Conservation (phyloP, 2,888 invertebrate genomes). For the Mythimna ferrago region DNA sequence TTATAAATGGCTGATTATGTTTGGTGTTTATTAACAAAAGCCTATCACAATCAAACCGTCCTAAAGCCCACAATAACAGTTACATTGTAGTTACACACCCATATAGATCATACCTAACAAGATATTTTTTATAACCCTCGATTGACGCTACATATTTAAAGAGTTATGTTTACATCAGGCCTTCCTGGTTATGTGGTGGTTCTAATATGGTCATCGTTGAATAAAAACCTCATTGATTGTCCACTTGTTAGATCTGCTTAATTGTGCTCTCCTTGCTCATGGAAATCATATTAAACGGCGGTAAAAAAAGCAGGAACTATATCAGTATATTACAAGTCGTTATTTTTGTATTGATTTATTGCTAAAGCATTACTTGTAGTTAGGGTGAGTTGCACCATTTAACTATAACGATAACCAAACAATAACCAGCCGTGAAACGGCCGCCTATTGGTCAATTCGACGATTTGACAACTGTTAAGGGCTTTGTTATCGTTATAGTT, state of each 20-base stretch:
- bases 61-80: slow-evolving; percentile 2
- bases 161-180: slow-evolving; percentile 35
- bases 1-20: too few species aligned
- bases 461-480: too few species aligned
- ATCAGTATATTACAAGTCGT: slow-evolving; percentile 17
- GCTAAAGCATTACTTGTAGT: not conserved
- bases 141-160: slow-evolving; percentile 52
- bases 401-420: too few species aligned
- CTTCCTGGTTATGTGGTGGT: slow-evolving; percentile 60
- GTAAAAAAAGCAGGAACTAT: slow-evolving; percentile 56
- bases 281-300: slow-evolving; percentile 41
- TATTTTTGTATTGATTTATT: slow-evolving; percentile 40
- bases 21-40: too few species aligned
- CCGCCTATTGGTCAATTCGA: too few species aligned
- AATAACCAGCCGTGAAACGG: too few species aligned
- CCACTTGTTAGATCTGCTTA: slow-evolving; percentile 50
- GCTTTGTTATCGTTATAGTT: too few species aligned
- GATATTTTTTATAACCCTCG: slow-evolving; percentile 38
- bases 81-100: not conserved
- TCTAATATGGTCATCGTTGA: slow-evolving; percentile 57
- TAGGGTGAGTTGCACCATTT: too few species aligned
- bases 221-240: slow-evolving; percentile 58
- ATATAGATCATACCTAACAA: slow-evolving; percentile 30
- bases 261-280: slow-evolving; percentile 52
- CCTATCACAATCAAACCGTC: not conserved